These are phyloP conservation scores for Pygoscelis antarcticus DNA, from an alignment of 2,113 vertebrate species.

Conservation along the genomic window DNA sequence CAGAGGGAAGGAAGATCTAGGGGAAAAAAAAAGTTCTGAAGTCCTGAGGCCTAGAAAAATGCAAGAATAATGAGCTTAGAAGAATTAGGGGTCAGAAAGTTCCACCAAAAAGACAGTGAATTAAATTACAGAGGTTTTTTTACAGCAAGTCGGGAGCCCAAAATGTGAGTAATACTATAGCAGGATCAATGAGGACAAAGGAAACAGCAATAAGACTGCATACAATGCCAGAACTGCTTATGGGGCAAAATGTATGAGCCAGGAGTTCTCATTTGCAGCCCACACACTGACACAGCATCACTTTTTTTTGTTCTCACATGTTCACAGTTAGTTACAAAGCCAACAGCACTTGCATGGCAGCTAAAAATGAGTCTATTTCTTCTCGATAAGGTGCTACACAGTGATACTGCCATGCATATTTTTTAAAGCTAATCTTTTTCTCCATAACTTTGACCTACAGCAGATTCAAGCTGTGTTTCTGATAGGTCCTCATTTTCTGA, in stretches of 20 bases:
- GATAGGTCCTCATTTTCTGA: background rate
- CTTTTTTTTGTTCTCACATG: constrained; percentile 65
- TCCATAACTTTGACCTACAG: background rate
- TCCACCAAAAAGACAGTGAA: constrained; percentile 11
- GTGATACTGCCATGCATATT: background rate
- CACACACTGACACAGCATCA: constrained; percentile 64
- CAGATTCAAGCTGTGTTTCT: background rate
- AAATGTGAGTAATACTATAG: constrained; percentile 50
- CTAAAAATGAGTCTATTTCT: constrained; percentile 32
- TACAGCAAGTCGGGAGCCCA: constrained; percentile 14
- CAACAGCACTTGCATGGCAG: background rate
- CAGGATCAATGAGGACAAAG: constrained; percentile 60
- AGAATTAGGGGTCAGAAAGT: constrained; percentile 20
- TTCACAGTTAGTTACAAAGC: constrained; percentile 49
- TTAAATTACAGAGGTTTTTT: constrained; percentile 8
- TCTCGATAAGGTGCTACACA: background rate
- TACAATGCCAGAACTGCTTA: constrained; percentile 63
- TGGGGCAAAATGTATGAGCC: constrained; percentile 58
- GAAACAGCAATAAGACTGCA: constrained; percentile 58
- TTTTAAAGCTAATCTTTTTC: background rate
- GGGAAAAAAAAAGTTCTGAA: background rate
- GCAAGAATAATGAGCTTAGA: background rate
- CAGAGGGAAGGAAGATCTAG: background rate
- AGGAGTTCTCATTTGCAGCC: constrained; percentile 62
- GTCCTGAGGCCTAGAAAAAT: background rate